Conservation (phyloP, 2,888 invertebrate genomes). For the Zeuzera pyrina region DNA sequence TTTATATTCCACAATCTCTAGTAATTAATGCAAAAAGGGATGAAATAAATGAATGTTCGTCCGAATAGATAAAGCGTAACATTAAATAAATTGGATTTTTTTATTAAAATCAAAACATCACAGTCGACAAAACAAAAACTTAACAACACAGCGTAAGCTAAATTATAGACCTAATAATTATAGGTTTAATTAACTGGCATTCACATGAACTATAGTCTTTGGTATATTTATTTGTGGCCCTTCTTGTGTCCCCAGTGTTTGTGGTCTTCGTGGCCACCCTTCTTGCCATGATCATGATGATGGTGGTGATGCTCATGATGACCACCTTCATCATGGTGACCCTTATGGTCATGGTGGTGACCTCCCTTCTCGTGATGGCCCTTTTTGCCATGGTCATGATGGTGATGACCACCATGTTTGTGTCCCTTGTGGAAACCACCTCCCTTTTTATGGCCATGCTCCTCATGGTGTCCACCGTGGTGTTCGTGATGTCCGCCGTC, state of each 20-base stretch:
- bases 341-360: conserved; percentile 85
- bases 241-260: conserved; percentile 84
- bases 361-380: conserved; percentile 86
- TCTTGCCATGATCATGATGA: conserved; percentile 83
- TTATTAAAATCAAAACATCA: conserved; percentile 41
- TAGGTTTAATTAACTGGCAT: conserved; percentile 36
- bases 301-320: conserved; percentile 85
- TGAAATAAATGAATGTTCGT: no score
- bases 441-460: conserved; percentile 86
- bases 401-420: conserved; percentile 83
- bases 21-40: no score
- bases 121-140: conserved; percentile 43
- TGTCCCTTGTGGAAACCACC: conserved; percentile 86
- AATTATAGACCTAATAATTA: conserved; percentile 40
- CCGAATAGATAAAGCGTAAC: conserved; percentile 1
- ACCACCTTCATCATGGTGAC: conserved; percentile 84
- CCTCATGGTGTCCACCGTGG: conserved; percentile 84
- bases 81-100: conserved; percentile 14
- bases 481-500: conserved; percentile 86
- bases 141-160: conserved; percentile 28
- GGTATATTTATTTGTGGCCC: conserved; percentile 45
- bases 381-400: conserved; percentile 86
- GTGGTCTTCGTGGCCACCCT: conserved; percentile 85
- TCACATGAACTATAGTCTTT: conserved; percentile 23
- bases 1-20: no score